Evolutionary conservation across 2,797 vertebrate species (phyloP).

Genomic region (Amblyopsis hoosieri): DNA sequence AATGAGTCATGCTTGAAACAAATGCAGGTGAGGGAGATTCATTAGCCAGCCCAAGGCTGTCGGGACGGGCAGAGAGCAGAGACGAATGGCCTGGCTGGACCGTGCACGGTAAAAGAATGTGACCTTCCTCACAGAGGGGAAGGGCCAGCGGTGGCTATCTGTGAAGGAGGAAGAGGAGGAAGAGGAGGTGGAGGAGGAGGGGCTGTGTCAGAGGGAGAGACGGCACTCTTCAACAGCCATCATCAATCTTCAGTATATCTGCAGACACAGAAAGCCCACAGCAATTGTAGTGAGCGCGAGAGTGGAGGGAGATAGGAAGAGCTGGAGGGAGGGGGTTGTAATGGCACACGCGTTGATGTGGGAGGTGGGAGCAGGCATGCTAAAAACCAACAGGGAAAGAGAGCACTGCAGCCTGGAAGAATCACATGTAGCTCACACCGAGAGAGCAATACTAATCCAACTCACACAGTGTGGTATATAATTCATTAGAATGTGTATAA

Average conservation of each 20-base stretch:
- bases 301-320: conserved; percentile 5
- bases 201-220: conserved; percentile 43
- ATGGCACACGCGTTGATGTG: conserved; percentile 5
- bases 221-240: conserved; percentile 50
- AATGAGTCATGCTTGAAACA: conserved; percentile 54
- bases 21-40: conserved; percentile 51
- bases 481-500: too few relatives aligned
- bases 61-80: conserved; percentile 41
- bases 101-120: conserved; percentile 48
- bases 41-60: conserved; percentile 54
- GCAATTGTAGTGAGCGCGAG: conserved; percentile 31
- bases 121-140: conserved; percentile 47
- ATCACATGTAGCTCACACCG: too few relatives aligned
- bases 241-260: conserved; percentile 70
- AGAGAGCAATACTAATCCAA: too few relatives aligned
- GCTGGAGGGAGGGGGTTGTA: conserved; percentile 21
- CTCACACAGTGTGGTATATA: too few relatives aligned
- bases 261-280: conserved; percentile 46
- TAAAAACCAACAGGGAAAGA: conserved; percentile 18
- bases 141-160: conserved; percentile 17
- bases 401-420: conserved; percentile 1
- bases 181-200: conserved; percentile 22
- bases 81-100: conserved; percentile 61
- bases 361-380: not conserved
- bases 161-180: not conserved